Conservation (phyloP, 2,113 vertebrate species). For the Parotia lawesii region DNA sequence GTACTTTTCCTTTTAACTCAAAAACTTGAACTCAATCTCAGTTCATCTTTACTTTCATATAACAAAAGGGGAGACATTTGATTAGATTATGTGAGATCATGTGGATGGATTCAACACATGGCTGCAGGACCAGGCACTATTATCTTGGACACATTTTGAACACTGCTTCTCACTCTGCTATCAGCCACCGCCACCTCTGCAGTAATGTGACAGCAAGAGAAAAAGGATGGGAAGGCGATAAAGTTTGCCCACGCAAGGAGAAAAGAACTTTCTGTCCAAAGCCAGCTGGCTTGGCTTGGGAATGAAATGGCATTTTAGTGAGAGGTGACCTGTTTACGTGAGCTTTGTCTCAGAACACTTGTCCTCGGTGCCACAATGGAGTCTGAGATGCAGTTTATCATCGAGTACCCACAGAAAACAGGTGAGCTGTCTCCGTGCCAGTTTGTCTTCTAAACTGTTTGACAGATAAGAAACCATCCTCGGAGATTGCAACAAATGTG, state of each 20-base stretch:
- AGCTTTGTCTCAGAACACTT: background rate
- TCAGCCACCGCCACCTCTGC: constrained; percentile 69
- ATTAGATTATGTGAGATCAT: background rate
- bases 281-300: constrained; percentile 82
- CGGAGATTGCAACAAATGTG: constrained; percentile 58
- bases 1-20: background rate
- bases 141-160: constrained; percentile 75
- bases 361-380: constrained; percentile 59
- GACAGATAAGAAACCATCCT: constrained; percentile 58
- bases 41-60: background rate
- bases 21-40: background rate
- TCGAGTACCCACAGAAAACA: constrained; percentile 71
- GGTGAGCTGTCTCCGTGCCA: constrained; percentile 72
- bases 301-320: constrained; percentile 1
- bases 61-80: background rate
- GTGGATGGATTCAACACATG: background rate
- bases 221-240: constrained; percentile 72
- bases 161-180: constrained; percentile 74
- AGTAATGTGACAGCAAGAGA: constrained; percentile 74
- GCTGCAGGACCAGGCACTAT: constrained; percentile 29
- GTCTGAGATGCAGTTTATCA: constrained; percentile 67
- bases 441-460: constrained; percentile 52
- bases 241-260: constrained; percentile 75
- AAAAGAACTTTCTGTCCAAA: constrained; percentile 71
- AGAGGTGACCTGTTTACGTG: constrained; percentile 11